Base-by-base conservation (phyloP, 2,113 vertebrate species). In the Poeciliopsis occidentalis region DNA sequence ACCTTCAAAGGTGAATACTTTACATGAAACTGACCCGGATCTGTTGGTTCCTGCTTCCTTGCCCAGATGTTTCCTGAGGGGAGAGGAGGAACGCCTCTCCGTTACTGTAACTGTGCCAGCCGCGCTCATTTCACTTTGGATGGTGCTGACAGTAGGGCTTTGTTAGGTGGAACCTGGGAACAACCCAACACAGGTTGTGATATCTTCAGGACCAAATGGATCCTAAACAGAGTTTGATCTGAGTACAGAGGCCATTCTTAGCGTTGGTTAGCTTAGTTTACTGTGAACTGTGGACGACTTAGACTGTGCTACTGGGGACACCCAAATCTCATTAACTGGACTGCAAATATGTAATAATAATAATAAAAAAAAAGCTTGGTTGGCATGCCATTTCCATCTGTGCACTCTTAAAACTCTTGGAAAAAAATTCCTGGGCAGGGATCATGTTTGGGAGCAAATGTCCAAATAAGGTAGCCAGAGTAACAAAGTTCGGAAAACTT, bases 11-110 rank as follows among this genome's bases (percentile, higher is more conserved):
- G 51, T 83, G 74, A 84, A 71, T 29, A 86, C 81, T 90, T 83
- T 84, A 78, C 71, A 75, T 69, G 73, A 39, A 24, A 76, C 19
- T 67, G 54, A 60, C 44, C 12, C 64, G 76, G 69, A 80, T 76
- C 67, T 78, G 82, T 79, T 79, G 31, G 12, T 60, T 88, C 77
- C 84, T 34, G 78, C 85, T 91, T 91, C 85, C 90, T 79, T 67
- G 82, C 76, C 88, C 92, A 94, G 92, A 91, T 94, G 93, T 91
- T 93, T 94, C 92, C 93, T 92, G 90, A 83, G 78, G 83, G 66
- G 78, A 64, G 75, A 82, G 69, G 51, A 76, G 80, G 77, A 90
- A 87, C 39, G 37, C 71, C 73, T 24, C 70, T 82, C 78, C 68
- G 77, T 82, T 82, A 81, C 79, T 83, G 70, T 78, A 83, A 78